A percentile compares a stretch with the other conserved stretches of the same genome.
These are phyloP conservation scores for Protonibea diacanthus DNA, from an alignment of 2,797 vertebrate genomes.

Conservation along the genomic window DNA sequence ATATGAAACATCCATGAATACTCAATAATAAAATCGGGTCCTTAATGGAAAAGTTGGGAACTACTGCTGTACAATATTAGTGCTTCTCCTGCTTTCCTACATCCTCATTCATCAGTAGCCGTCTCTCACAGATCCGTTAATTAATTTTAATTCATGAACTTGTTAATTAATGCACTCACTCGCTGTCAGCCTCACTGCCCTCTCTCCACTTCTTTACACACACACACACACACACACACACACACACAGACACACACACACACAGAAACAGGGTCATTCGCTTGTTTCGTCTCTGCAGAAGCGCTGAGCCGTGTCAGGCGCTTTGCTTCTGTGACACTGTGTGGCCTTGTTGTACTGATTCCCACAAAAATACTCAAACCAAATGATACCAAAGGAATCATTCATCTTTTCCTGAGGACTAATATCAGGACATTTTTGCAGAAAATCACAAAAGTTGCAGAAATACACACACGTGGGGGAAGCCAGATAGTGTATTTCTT, in stretches of 20 bases:
- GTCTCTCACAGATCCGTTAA: constrained; percentile 16
- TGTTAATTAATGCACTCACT: constrained; percentile 32
- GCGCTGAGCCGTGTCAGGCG: background rate
- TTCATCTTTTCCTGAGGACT: background rate
- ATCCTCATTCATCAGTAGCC: background rate
- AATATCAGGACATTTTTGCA: background rate
- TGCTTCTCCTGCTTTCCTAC: background rate
- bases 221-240: background rate
- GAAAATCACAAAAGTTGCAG: background rate
- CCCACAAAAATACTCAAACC: background rate
- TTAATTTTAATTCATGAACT: constrained; percentile 30
- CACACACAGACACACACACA: background rate
- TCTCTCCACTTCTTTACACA: background rate
- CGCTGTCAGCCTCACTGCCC: constrained; percentile 5
- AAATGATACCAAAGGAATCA: background rate
- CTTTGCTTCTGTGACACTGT: background rate
- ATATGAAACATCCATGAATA: too few relatives aligned
- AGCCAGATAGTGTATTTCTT: background rate
- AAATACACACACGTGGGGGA: background rate
- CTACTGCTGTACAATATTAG: background rate
- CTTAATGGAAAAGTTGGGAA: too few relatives aligned
- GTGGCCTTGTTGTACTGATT: background rate
- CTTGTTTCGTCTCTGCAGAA: constrained; percentile 25
- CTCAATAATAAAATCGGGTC: too few relatives aligned
- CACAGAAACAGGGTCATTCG: constrained; percentile 9